Evolutionary conservation across 1,140 invertebrate genomes (phyloP), one percentile per base, ranked within the genome.

Genomic region (Pseudomyrmex gracilis): DNA sequence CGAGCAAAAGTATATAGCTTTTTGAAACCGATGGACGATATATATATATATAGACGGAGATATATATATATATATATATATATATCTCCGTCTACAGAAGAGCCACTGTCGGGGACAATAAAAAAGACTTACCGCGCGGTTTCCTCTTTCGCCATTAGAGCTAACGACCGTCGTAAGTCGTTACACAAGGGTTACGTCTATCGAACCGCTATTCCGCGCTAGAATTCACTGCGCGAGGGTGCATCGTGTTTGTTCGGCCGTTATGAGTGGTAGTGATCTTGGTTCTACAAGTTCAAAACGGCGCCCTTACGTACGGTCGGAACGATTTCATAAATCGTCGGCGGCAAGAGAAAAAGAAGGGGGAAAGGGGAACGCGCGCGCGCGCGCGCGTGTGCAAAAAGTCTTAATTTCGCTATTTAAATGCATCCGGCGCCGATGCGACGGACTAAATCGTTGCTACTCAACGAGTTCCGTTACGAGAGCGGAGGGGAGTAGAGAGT

Each of bases 341-440:
- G 0, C 17, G 2, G n/a, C 13, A 34, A 8, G 10, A 2, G 13
- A 57, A 8, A 10, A 7, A 12, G 5, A 43, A 51, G 20, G 22
- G 34, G 51, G 15, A 1, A 47, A 1, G n/a, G n/a, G n/a, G n/a
- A n/a, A n/a, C n/a, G n/a, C n/a, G n/a, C n/a, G n/a, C n/a, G n/a
- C n/a, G n/a, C n/a, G n/a, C n/a, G 7, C 22, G 13, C 57, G 55
- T 85, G 84, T 71, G 68, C 55, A 83, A 92, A 91, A 93, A 93
- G 90, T 89, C 84, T 88, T 93, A 92, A 92, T 92, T 92, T 78
- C 55, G 57, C 85, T 88, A 90, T 92, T 89, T 91, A 93, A 93
- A 93, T 93, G 91, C 91, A 92, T 90, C 87, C 89, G 84, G 82
- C 70, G 85, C 64, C 24, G 74, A 58, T 51, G 76, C 64, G 64